Base-by-base conservation (phyloP, 2,888 invertebrate genomes). In the Malthinus seriepunctatus region DNA sequence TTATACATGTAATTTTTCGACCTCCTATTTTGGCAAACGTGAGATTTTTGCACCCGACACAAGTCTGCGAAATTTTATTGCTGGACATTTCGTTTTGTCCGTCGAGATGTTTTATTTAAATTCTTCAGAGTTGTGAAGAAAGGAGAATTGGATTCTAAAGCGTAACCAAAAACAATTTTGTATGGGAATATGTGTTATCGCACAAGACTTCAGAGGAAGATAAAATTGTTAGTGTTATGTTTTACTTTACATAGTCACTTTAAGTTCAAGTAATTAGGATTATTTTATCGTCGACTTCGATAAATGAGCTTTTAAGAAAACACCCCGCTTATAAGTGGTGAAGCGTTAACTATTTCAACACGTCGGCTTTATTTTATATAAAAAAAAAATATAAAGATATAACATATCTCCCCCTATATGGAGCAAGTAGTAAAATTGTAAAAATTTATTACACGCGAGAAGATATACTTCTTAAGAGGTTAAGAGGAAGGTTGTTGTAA, bases 221-320 rank as follows among this genome's bases (percentile, higher is more conserved):
- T 23, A 23, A 23, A 23, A 23, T 3, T 23, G 23, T 23, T 23
- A 23, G 23, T 23, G 23, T 23, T 23, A 42, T 12, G 23, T 34
- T 6, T 8, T 46, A 42, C 39, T 51, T 52, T 45, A 49, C 35
- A 37, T 10, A 33, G 31, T 39, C 58, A 59, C 58, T 59, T 54
- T 38, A 58, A 49, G 34, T 47, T 33, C n/a, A 15, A 59, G 60
- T 60, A 60, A 60, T 60, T 60, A 60, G 51, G 51, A 49, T 33
- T 31, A 34, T 32, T 51, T 51, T 56, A 60, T 60, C 60, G 14
- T 23, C 51, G 51, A 34, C 39, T 47, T 14, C 39, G 63, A 65
- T 65, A 65, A 57, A 54, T 53, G 51, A 49, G 60, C 63, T 62
- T 63, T 65, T 65, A 65, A 62, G 48, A 58, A 63, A 54, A 62